Percentiles rank a stretch among this genome's conserved stretches.
phyloP scores from a whole-genome alignment of 2,797 vertebrate species.

The Eulemur rubriventer region DNA sequence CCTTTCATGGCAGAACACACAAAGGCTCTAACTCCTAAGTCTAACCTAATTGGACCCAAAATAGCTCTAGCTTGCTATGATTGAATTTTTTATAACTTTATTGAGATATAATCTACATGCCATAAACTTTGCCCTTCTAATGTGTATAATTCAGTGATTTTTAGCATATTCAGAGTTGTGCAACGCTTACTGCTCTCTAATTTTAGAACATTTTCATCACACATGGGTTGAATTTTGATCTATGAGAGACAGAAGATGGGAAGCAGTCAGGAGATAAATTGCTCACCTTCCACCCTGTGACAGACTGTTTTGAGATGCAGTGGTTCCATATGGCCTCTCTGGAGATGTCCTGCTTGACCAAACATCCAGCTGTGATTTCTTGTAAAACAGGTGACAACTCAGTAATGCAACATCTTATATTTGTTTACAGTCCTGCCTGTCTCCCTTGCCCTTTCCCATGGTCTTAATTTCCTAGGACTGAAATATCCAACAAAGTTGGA shows the following conservation, averaged over 20 bases:
- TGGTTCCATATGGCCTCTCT: neutral
- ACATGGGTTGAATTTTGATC: neutral
- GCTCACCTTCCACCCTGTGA: neutral
- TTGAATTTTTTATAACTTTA: neutral
- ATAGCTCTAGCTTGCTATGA: neutral
- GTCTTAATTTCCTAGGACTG: neutral
- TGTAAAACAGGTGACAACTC: conserved; percentile 18
- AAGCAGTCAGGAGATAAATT: neutral
- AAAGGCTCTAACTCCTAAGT: neutral
- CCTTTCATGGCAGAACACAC: neutral
- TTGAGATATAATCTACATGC: neutral
- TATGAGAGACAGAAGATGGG: neutral
- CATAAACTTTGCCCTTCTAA: neutral
- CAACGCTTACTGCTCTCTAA: neutral
- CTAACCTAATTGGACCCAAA: neutral
- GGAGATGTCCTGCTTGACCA: neutral
- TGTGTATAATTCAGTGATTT: neutral
- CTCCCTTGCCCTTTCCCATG: neutral
- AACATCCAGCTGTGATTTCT: conserved; percentile 15
- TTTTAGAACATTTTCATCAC: conserved; percentile 16
- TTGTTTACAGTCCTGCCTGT: neutral
- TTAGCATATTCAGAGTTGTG: neutral
- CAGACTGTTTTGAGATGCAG: neutral
- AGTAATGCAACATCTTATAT: neutral
- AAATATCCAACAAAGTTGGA: neutral